Evolutionary conservation across 2,888 invertebrate species (phyloP), one percentile per base, ranked within the genome.

Genomic region (Stenotaenia linearis): DNA sequence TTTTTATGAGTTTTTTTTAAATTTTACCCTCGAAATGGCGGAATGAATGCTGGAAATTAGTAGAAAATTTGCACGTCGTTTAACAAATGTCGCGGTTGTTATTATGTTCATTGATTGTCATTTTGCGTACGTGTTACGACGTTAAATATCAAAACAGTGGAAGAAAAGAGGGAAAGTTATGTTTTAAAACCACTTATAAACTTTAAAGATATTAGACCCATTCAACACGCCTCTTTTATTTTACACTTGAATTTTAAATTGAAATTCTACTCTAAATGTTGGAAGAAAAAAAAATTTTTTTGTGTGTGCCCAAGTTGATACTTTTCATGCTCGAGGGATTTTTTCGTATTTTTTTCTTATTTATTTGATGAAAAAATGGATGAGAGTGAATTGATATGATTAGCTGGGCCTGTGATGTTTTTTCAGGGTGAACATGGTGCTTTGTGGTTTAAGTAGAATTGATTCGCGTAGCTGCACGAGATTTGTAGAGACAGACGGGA

Each of bases 371-470:
- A 50, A 50, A 50, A 45, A 50, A 50, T 50, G 50, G n/a, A 15
- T 21, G 50, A 4, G n/a, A 69, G 69, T 28, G 28, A 25, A 69
- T 69, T 69, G 69, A 69, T 69, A 28, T 69, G 69, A 69, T 69
- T 69, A 69, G 69, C 28, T 0, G 69, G 69, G 69, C 15, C 69
- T 69, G 23, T 9, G 18, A 69, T 69, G 69, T 69, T 69, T 69
- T 50, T 69, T 69, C 69, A 69, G 23, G n/a, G 69, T 69, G 69
- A 25, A 69, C 69, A 69, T 69, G 69, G 69, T 69, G 69, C 69
- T 69, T 69, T 69, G 69, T 69, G 69, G 69, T 69, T 69, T 69
- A 69, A 69, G 69, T 69, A 69, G 69, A 69, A 69, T 69, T 69
- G 69, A 69, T 69, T 69, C 28, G 69, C 28, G 69, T 10, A 69